phyloP scores from a whole-genome alignment of 1,140 invertebrate species.

The Arctopsyche grandis region DNA sequence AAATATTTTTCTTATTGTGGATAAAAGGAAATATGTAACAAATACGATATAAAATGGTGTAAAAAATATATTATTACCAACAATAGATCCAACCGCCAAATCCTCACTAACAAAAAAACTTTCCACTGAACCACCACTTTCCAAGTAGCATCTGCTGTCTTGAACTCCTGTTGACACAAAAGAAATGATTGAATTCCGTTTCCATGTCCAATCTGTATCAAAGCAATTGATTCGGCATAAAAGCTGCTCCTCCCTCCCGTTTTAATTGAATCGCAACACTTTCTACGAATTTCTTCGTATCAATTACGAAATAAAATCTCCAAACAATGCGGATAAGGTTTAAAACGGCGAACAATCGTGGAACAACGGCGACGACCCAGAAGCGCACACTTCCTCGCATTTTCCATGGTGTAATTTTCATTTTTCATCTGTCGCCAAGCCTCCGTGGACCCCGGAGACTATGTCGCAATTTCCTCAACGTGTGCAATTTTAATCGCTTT shows the following conservation, averaged over 20 bases:
- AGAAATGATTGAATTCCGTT: not conserved
- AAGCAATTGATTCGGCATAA: not conserved
- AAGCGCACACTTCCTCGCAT: slow-evolving; percentile 20
- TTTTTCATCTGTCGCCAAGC: slow-evolving; percentile 11
- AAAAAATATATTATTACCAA: slow-evolving; percentile 66
- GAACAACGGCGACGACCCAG: not conserved
- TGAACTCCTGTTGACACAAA: slow-evolving; percentile 64
- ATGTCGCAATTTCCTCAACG: slow-evolving; percentile 36
- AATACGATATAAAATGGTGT: not conserved
- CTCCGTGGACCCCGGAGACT: slow-evolving; percentile 17
- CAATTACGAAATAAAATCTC: not conserved
- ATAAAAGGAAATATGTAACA: not conserved
- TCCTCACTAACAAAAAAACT: slow-evolving; percentile 92
- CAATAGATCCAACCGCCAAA: slow-evolving; percentile 77
- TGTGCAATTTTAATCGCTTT: slow-evolving; percentile 38
- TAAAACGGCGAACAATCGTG: not conserved
- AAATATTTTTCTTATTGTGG: not conserved
- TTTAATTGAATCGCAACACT: not conserved
- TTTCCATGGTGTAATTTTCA: not conserved
- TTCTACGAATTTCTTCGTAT: slow-evolving; percentile 3
- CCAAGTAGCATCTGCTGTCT: slow-evolving; percentile 88
- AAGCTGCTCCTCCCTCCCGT: too few relatives aligned
- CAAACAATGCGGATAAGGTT: slow-evolving; percentile 3
- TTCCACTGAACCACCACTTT: slow-evolving; percentile 88
- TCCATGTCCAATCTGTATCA: not conserved